Percentiles rank a stretch among this genome's conserved stretches.
These are phyloP conservation scores for Willowsia nigromaculata DNA, from an alignment of 2,888 invertebrate genomes.

Conservation along the genomic window DNA sequence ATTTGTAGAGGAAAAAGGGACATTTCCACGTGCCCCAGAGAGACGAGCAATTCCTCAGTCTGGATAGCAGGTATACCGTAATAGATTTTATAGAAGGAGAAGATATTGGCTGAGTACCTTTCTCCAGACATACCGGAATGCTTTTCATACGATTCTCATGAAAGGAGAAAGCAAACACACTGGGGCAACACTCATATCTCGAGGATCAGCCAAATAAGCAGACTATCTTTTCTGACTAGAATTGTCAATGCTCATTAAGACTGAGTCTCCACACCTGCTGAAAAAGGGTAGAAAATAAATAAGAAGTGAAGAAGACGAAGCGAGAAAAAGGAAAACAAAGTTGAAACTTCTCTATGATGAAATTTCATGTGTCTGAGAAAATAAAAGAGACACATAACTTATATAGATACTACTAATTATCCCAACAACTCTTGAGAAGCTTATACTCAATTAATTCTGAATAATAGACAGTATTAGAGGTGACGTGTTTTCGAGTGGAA, in stretches of 20 bases:
- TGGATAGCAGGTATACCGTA: no score
- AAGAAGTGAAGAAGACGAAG: neutral
- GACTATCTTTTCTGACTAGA: neutral
- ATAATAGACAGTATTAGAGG: neutral
- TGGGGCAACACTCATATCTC: neutral
- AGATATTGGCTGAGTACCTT: neutral
- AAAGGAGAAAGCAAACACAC: neutral
- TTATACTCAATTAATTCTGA: neutral
- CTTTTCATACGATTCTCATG: neutral
- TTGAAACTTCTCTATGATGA: neutral
- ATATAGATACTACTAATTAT: neutral
- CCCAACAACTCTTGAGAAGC: neutral
- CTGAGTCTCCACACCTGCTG: slow-evolving; percentile 13
- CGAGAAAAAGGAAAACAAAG: neutral
- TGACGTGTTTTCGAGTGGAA: neutral
- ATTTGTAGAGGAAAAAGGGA: no score
- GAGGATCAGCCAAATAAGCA: neutral
- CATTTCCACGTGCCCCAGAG: no score
- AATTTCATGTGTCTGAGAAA: neutral
- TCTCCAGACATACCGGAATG: neutral
- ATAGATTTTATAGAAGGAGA: no score
- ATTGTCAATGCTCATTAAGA: slow-evolving; percentile 37
- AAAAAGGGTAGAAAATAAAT: neutral
- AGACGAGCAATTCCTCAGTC: no score
- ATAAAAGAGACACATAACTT: neutral